Evolutionary conservation across 2,888 invertebrate genomes (phyloP).

Genomic region (Copidosoma aretas): DNA sequence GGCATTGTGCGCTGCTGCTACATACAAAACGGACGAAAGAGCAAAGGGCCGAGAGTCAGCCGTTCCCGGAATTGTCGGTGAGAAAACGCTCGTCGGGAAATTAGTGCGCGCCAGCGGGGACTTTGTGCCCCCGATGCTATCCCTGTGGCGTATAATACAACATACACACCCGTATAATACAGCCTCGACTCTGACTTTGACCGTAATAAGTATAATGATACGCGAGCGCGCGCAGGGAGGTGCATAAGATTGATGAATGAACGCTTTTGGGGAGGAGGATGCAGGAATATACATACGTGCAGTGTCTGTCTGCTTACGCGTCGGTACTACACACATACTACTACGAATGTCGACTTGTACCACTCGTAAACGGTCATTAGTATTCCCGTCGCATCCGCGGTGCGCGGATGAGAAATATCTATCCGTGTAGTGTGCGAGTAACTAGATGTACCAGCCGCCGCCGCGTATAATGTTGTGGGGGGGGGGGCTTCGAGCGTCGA

Average conservation of each 20-base stretch:
- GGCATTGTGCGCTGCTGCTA: too few species aligned
- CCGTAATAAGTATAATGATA: too few species aligned
- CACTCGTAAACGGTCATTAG: not conserved
- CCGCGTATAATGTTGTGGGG: not conserved
- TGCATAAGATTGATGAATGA: not conserved
- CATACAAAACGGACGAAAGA: not conserved
- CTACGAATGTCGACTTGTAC: not conserved
- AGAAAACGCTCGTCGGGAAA: constrained; percentile 21
- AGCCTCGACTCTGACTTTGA: too few species aligned
- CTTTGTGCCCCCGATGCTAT: not conserved
- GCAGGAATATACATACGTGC: too few species aligned
- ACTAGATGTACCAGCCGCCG: too few species aligned
- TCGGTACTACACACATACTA: too few species aligned
- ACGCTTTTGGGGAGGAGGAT: not conserved
- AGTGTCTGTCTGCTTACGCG: too few species aligned
- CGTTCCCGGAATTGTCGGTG: constrained; percentile 21
- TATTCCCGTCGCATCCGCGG: not conserved
- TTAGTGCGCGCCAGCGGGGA: not conserved
- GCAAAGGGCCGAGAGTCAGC: not conserved
- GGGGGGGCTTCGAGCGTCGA: not conserved
- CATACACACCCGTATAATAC: too few species aligned
- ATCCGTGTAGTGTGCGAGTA: too few species aligned
- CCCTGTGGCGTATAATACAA: too few species aligned
- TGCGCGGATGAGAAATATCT: not conserved
- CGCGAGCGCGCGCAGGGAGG: too few species aligned